These are phyloP conservation scores for Sylvilagus bachmani DNA, from an alignment of 2,113 vertebrate species.

Conservation along the genomic window DNA sequence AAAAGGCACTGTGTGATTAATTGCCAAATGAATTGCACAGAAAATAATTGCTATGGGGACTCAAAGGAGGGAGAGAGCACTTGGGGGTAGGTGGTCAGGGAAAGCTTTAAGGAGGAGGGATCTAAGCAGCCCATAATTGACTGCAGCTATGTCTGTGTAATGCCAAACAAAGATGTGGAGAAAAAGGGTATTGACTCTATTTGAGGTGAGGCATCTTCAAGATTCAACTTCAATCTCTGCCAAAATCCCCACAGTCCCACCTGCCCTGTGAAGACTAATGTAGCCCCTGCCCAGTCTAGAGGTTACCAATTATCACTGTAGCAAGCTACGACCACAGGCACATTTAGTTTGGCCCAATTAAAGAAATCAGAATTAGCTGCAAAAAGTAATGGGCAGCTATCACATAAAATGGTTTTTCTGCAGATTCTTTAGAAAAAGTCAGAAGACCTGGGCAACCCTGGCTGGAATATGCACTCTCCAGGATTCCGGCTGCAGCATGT, in stretches of 20 bases:
- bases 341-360: conserved; percentile 44
- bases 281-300: conserved; percentile 35
- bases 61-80: conserved; percentile 50
- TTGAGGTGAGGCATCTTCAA: conserved; percentile 61
- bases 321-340: conserved; percentile 31
- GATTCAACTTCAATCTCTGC: conserved; percentile 62
- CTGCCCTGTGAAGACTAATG: conserved; percentile 45
- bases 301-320: conserved; percentile 53
- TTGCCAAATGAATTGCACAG: conserved; percentile 72
- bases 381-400: conserved; percentile 37
- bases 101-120: conserved; percentile 60
- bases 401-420: conserved; percentile 37
- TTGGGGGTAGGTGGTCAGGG: conserved; percentile 66
- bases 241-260: conserved; percentile 34
- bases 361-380: conserved; percentile 30
- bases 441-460: not conserved
- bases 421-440: conserved; percentile 45
- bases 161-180: conserved; percentile 53
- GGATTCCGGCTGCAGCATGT: not conserved
- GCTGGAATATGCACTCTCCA: no score
- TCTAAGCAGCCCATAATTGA: conserved; percentile 67
- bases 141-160: conserved; percentile 53
- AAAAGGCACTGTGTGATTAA: conserved; percentile 72
- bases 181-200: conserved; percentile 47
- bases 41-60: conserved; percentile 75